phyloP scores from a whole-genome alignment of 2,888 invertebrate species.

The Machimus rusticus region DNA sequence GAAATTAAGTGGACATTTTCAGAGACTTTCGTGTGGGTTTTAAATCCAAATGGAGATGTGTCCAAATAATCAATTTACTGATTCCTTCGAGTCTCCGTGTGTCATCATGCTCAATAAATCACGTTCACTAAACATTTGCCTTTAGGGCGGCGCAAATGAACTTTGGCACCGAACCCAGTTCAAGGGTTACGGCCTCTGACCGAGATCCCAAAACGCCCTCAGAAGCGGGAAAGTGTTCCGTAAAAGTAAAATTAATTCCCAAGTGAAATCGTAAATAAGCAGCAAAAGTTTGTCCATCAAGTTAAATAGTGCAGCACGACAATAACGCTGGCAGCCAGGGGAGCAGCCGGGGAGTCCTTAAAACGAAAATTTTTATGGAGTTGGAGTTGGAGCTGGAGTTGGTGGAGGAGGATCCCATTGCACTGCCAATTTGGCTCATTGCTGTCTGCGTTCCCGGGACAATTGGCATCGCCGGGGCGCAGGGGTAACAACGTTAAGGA shows the following conservation, averaged over 20 bases:
- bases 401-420: background rate
- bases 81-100: background rate
- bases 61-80: background rate
- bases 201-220: background rate
- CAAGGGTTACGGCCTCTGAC: background rate
- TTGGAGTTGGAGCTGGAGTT: background rate
- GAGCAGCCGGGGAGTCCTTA: background rate
- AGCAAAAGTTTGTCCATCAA: slow-evolving; percentile 11
- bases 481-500: slow-evolving; percentile 33
- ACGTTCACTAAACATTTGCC: background rate
- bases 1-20: background rate
- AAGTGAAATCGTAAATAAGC: background rate
- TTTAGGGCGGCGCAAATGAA: background rate
- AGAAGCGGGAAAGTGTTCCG: background rate
- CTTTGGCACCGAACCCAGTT: background rate
- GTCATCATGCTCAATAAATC: background rate
- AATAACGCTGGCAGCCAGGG: background rate
- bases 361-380: slow-evolving; percentile 13
- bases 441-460: background rate
- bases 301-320: slow-evolving; percentile 10
- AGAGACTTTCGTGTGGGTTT: background rate
- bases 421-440: slow-evolving; percentile 21
- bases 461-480: slow-evolving; percentile 9
- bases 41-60: background rate
- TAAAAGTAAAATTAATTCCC: slow-evolving; percentile 13